These are phyloP conservation scores for Phaethornis superciliosus DNA, from an alignment of 2,113 vertebrate genomes.

Conservation along the genomic window DNA sequence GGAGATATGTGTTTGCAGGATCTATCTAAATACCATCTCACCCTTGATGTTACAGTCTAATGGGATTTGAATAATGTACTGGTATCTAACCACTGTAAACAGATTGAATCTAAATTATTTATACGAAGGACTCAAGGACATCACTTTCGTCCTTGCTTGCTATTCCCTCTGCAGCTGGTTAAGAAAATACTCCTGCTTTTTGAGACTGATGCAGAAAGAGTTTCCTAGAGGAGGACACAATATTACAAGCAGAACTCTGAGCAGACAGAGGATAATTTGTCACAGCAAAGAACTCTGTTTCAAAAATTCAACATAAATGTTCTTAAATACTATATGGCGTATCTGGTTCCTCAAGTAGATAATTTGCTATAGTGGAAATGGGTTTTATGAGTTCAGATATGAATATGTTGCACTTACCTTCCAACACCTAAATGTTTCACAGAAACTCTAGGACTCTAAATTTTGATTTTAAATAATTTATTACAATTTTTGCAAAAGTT, in stretches of 20 bases:
- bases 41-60: not conserved
- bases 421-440: not conserved
- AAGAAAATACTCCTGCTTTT: not conserved
- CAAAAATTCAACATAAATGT: not conserved
- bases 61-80: constrained; percentile 57
- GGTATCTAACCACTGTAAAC: constrained; percentile 10
- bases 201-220: not conserved
- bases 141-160: not conserved
- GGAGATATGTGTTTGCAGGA: not conserved
- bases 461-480: not conserved
- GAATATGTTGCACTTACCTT: not conserved
- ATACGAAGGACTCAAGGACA: constrained; percentile 33
- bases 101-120: constrained; percentile 52
- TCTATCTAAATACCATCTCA: constrained; percentile 39
- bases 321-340: not conserved
- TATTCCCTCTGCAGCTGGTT: not conserved
- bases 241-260: not conserved
- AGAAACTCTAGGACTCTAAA: not conserved
- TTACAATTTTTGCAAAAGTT: not conserved
- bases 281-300: not conserved
- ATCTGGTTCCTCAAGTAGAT: not conserved
- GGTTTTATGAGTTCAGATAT: not conserved
- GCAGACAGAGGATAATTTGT: not conserved
- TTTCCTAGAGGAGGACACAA: not conserved
- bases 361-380: not conserved